Evolutionary conservation across 2,888 invertebrate species (phyloP).

Genomic region (Mythimna lalbum): DNA sequence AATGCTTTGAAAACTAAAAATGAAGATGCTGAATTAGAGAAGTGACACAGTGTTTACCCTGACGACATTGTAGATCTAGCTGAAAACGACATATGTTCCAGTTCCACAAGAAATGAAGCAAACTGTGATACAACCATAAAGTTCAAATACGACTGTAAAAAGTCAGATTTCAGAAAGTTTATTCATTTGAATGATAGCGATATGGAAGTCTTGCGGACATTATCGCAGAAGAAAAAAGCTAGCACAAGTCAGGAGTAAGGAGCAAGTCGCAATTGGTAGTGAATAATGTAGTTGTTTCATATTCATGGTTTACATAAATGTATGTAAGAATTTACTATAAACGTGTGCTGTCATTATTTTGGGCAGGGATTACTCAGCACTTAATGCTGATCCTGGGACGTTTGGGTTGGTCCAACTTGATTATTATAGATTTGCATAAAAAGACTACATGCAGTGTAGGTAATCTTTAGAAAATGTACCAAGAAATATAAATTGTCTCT

Average conservation of each 20-base stretch:
- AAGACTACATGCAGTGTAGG: not conserved
- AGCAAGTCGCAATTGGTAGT: conserved; percentile 9
- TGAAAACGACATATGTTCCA: conserved; percentile 64
- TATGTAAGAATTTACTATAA: conserved; percentile 21
- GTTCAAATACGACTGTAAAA: conserved; percentile 75
- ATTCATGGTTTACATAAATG: conserved; percentile 16
- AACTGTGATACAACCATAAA: conserved; percentile 78
- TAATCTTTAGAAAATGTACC: conserved; percentile 22
- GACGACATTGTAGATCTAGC: conserved; percentile 60
- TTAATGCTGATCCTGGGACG: not conserved
- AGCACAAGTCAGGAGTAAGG: conserved; percentile 46
- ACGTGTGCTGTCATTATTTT: conserved; percentile 10
- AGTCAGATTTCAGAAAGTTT: conserved; percentile 68
- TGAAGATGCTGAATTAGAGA: conserved; percentile 77
- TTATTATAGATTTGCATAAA: conserved; percentile 28
- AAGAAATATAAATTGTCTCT: conserved; percentile 14
- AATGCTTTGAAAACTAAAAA: conserved; percentile 59
- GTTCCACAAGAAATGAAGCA: conserved; percentile 66
- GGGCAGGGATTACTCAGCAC: not conserved
- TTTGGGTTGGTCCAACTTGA: conserved; percentile 10
- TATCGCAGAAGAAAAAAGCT: conserved; percentile 69
- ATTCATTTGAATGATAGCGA: conserved; percentile 74
- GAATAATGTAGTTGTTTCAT: conserved; percentile 19
- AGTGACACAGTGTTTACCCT: conserved; percentile 78
- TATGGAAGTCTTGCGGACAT: conserved; percentile 72